These are phyloP conservation scores for Ornithorhynchus anatinus DNA, from an alignment of 2,113 vertebrate genomes.

Conservation along the genomic window DNA sequence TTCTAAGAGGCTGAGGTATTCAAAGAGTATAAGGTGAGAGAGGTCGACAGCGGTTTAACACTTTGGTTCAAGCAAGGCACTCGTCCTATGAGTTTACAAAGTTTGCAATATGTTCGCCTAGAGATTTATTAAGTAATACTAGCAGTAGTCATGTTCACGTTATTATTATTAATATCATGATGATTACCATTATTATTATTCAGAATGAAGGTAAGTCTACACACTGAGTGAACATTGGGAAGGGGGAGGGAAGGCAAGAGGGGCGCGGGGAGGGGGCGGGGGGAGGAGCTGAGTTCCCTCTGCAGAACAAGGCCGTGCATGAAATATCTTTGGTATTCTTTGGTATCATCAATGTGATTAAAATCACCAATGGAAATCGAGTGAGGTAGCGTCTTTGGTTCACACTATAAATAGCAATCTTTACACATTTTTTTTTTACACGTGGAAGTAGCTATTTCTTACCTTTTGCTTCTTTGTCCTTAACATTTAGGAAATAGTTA, in stretches of 20 bases:
- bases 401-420: slow-evolving; percentile 97
- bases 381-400: slow-evolving; percentile 99
- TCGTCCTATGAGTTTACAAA: slow-evolving; percentile 98
- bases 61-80: slow-evolving; percentile 99
- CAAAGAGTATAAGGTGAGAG: slow-evolving; percentile 96
- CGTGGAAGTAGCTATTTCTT: slow-evolving; percentile 84
- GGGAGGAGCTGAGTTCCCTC: slow-evolving; percentile 81
- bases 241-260: slow-evolving; percentile 1
- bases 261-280: background rate
- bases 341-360: slow-evolving; percentile 99
- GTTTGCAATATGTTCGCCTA: slow-evolving; percentile 88
- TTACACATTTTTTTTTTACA: slow-evolving; percentile 80
- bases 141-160: slow-evolving; percentile 64
- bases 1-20: slow-evolving; percentile 99
- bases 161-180: slow-evolving; percentile 62
- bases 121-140: slow-evolving; percentile 75
- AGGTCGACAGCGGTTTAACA: slow-evolving; percentile 99
- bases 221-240: slow-evolving; percentile 69
- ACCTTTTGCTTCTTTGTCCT: slow-evolving; percentile 80
- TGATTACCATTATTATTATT: slow-evolving; percentile 58
- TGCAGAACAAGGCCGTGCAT: slow-evolving; percentile 91
- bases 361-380: slow-evolving; percentile 99
- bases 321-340: slow-evolving; percentile 98
- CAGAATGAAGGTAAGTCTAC: slow-evolving; percentile 75
- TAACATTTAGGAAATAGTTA: slow-evolving; percentile 82